Percentiles rank a stretch among this genome's conserved stretches.
These are phyloP conservation scores for Aldabrachelys gigantea DNA, from an alignment of 2,113 vertebrate genomes.

Conservation along the genomic window DNA sequence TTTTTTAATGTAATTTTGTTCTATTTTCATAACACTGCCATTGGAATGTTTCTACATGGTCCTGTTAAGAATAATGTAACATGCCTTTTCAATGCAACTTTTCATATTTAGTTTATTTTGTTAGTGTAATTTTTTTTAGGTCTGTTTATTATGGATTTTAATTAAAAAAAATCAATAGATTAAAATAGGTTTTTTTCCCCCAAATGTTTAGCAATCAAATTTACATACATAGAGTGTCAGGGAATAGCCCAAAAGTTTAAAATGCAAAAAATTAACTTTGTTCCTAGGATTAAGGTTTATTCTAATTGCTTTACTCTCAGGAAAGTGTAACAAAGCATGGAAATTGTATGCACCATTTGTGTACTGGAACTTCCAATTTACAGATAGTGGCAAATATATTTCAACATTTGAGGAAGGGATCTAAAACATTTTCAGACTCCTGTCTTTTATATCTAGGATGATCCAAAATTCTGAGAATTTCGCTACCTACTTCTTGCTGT, in stretches of 20 bases:
- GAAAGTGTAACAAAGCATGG: slow-evolving; percentile 93
- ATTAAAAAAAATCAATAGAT: slow-evolving; percentile 82
- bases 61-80: slow-evolving; percentile 97
- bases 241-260: slow-evolving; percentile 96
- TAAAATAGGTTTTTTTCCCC: slow-evolving; percentile 81
- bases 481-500: slow-evolving; percentile 79
- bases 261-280: slow-evolving; percentile 90
- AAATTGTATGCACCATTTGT: slow-evolving; percentile 90
- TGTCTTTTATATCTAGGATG: slow-evolving; percentile 80
- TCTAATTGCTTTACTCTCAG: slow-evolving; percentile 95
- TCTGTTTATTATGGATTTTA: slow-evolving; percentile 93
- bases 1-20: slow-evolving; percentile 86
- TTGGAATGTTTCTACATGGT: slow-evolving; percentile 97
- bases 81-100: slow-evolving; percentile 98
- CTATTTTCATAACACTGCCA: slow-evolving; percentile 97
- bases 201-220: slow-evolving; percentile 93
- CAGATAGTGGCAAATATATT: slow-evolving; percentile 84
- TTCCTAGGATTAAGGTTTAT: slow-evolving; percentile 97
- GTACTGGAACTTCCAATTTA: slow-evolving; percentile 90
- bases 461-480: slow-evolving; percentile 80
- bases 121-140: slow-evolving; percentile 88
- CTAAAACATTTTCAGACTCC: slow-evolving; percentile 83
- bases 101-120: slow-evolving; percentile 93
- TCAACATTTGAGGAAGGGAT: slow-evolving; percentile 87
- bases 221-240: slow-evolving; percentile 94